Conservation (phyloP, 1,140 invertebrate species). For the Psilanteris sp. region DNA sequence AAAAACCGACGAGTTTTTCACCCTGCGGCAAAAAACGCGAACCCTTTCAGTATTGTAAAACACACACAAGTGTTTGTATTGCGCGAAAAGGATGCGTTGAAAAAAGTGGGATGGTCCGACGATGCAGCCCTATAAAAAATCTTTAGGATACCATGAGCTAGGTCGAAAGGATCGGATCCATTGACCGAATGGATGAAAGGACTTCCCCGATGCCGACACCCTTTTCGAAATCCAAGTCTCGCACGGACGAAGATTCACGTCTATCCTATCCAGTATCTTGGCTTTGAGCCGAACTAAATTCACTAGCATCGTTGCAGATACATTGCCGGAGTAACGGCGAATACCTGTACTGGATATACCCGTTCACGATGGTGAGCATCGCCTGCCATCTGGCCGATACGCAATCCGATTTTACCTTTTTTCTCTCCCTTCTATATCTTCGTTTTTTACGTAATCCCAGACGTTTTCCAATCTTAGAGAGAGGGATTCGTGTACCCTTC, state of each 20-base stretch:
- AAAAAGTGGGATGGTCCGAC: constrained; percentile 18
- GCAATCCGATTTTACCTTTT: constrained; percentile 68
- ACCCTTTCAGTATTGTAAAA: constrained; percentile 29
- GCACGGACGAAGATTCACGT: constrained; percentile 53
- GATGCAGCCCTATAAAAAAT: constrained; percentile 37
- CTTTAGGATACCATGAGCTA: constrained; percentile 52
- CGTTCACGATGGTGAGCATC: constrained; percentile 62
- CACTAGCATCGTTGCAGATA: constrained; percentile 54
- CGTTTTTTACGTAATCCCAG: constrained; percentile 71
- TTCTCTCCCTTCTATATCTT: constrained; percentile 44
- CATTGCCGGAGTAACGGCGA: constrained; percentile 43
- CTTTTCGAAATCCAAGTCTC: constrained; percentile 68
- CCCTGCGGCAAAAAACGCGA: no score
- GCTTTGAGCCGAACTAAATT: constrained; percentile 61
- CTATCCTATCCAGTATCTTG: constrained; percentile 63
- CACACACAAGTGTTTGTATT: constrained; percentile 21
- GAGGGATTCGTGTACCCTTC: constrained; percentile 69
- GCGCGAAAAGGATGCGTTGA: constrained; percentile 12
- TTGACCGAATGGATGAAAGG: constrained; percentile 68
- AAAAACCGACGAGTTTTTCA: no score
- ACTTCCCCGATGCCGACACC: constrained; percentile 53
- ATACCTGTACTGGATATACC: constrained; percentile 48
- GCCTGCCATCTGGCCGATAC: constrained; percentile 76
- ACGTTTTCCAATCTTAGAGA: constrained; percentile 73
- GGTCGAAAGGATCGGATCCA: constrained; percentile 60